Evolutionary conservation across 2,113 vertebrate species (phyloP).

Genomic region (Puffinus mauretanicus): DNA sequence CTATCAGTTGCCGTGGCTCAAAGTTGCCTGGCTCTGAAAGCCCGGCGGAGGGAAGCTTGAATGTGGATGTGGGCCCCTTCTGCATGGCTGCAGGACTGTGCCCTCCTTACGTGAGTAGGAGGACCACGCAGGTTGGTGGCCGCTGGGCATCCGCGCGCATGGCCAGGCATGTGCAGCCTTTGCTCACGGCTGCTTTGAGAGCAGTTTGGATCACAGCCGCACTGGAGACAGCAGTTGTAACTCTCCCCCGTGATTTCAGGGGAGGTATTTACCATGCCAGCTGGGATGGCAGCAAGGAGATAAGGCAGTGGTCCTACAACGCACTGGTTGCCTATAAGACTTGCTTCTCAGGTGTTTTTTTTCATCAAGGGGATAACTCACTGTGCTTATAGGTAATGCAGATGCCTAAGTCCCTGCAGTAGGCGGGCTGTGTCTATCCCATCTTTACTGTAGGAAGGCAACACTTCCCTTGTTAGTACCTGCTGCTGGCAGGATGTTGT

Average conservation of each 20-base stretch:
- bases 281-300: neutral
- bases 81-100: rapidly evolving
- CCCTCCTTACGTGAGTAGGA: neutral
- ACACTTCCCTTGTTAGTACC: neutral
- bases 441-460: neutral
- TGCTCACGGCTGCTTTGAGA: neutral
- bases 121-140: neutral
- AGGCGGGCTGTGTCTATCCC: neutral
- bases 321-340: neutral
- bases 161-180: neutral
- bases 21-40: neutral
- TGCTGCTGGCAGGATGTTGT: neutral
- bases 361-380: neutral
- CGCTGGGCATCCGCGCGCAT: rapidly evolving
- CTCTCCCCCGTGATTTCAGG: neutral
- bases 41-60: neutral
- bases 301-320: neutral
- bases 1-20: neutral
- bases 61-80: neutral
- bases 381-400: neutral
- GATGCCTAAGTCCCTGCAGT: neutral
- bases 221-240: neutral
- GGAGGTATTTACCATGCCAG: neutral
- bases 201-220: rapidly evolving
- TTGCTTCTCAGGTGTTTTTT: neutral